These are phyloP conservation scores for Anthrax anthrax DNA, from an alignment of 2,888 invertebrate genomes.

Conservation along the genomic window DNA sequence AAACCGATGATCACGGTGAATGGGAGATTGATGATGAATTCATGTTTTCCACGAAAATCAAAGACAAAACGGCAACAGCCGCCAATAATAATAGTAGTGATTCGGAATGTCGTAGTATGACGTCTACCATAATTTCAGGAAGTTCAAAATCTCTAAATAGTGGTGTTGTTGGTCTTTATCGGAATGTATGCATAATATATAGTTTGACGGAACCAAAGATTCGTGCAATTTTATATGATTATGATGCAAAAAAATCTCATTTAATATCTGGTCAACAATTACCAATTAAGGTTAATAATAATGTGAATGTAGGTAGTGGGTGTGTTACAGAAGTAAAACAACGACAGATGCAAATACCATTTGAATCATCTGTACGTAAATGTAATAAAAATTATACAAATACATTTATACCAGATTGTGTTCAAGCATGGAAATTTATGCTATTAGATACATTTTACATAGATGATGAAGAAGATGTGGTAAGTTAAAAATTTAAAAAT, in stretches of 20 bases:
- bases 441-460: slow-evolving; percentile 26
- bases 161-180: slow-evolving; percentile 12
- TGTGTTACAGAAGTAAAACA: slow-evolving; percentile 1
- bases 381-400: background rate
- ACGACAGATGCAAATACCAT: background rate
- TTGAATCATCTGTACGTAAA: background rate
- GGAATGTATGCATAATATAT: slow-evolving; percentile 29
- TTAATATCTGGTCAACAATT: slow-evolving; percentile 3
- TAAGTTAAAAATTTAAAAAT: slow-evolving; percentile 17
- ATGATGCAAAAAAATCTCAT: slow-evolving; percentile 15
- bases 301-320: background rate
- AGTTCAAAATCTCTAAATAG: background rate
- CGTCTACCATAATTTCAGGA: background rate
- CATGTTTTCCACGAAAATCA: slow-evolving; percentile 21
- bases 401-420: slow-evolving; percentile 19
- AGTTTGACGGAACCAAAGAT: slow-evolving; percentile 25
- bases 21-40: slow-evolving; percentile 34
- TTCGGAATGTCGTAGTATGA: background rate
- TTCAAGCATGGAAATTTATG: slow-evolving; percentile 31
- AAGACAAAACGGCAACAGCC: background rate
- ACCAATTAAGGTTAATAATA: too few relatives aligned
- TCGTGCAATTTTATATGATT: slow-evolving; percentile 30
- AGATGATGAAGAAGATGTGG: slow-evolving; percentile 36
- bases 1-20: slow-evolving; percentile 29
- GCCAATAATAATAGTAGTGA: background rate